Evolutionary conservation across 2,797 vertebrate species (phyloP), one percentile per base, ranked within the genome.

Genomic region (Typhlichthys subterraneus): DNA sequence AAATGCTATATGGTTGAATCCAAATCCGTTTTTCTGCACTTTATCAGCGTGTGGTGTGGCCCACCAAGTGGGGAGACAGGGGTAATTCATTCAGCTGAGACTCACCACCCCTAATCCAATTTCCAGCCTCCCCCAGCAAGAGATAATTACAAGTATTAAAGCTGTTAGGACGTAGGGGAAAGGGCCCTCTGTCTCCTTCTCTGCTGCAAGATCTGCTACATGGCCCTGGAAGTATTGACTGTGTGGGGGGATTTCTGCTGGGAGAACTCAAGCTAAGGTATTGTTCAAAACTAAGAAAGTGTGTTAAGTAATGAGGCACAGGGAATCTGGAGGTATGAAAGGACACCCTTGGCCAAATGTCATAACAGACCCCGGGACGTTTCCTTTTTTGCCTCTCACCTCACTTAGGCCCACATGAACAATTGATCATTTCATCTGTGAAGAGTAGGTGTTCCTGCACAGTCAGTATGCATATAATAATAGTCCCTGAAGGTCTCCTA

Each of bases 141-240:
- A 95, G 93, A 95, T 95, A 95, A 95, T 95, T 95, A 95, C 93
- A 94, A 94, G 92, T 92, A 93, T 93, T 93, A 94, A 95, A 94
- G 93, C 93, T 91, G 91, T 92, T 91, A 90, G 85, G 77, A 86
- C 85, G 84, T 86, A 78, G 87, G 86, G 88, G 79, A 82, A 84
- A 83, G 78, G 85, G 84, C 80, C 79, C 79, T 86, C 79, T 80
- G 83, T 87, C 89, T 85, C 76, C 23, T 4, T 80, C 84, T 87
- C 89, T 85, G 77, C 23, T 29, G 23, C 23, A 85, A 89, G 90
- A 88, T 90, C 85, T 81, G 89, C 90, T 91, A 83, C 84, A 87
- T 87, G 38, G 90, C 87, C 88, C 85, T 86, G 88, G 70, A 87
- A 88, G 85, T 89, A 89, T 89, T 81, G 81, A 89, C 87, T 83